phyloP scores from a whole-genome alignment of 2,113 vertebrate genomes.

The Bufo bufo region DNA sequence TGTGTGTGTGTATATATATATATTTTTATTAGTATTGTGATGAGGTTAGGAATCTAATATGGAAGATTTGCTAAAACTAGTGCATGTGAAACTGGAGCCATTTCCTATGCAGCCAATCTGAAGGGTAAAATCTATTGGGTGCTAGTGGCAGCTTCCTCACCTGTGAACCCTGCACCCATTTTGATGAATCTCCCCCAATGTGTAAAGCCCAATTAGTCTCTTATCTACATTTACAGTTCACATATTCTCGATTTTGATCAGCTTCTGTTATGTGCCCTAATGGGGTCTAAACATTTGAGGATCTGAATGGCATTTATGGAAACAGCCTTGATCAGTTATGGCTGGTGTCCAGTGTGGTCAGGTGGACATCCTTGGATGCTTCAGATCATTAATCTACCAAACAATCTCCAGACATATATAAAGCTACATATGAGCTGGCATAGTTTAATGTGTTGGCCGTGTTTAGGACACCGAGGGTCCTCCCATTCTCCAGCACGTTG shows the following conservation, averaged over 20 bases:
- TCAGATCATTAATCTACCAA: background rate
- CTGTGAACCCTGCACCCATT: background rate
- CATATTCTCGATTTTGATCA: background rate
- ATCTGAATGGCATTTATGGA: background rate
- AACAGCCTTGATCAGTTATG: background rate
- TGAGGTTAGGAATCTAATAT: background rate
- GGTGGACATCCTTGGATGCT: background rate
- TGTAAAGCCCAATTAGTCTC: background rate
- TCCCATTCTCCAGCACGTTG: background rate
- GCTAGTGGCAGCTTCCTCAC: background rate
- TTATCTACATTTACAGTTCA: too few relatives aligned
- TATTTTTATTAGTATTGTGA: background rate
- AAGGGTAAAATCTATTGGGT: background rate
- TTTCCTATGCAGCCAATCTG: background rate
- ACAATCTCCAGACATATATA: background rate
- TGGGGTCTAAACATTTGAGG: background rate
- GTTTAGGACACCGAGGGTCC: background rate
- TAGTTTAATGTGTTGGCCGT: background rate
- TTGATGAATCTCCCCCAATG: background rate
- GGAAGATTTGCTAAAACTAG: too few relatives aligned
- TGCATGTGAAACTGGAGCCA: background rate
- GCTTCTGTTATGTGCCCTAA: background rate
- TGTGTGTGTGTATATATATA: too few relatives aligned
- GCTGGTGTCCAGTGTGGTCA: background rate
- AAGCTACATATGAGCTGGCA: background rate